Evolutionary conservation across 1,140 invertebrate species (phyloP), one percentile per base, ranked within the genome.

Genomic region (Telenomus remus): DNA sequence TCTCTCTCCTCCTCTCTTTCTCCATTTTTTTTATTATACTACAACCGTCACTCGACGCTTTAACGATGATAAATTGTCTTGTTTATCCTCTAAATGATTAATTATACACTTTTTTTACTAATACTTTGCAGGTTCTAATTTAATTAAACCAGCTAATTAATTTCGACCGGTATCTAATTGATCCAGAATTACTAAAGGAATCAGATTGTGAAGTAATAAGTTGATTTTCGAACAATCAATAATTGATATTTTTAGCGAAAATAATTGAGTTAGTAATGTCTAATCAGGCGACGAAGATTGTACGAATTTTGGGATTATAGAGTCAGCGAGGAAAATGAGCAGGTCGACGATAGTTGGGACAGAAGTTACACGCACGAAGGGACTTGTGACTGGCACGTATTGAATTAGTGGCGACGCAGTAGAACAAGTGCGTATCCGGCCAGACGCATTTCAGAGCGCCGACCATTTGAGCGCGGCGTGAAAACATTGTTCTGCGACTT

Each of bases 351-450:
- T 68, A 65, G 48, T 60, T 65, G 12, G 59, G 16, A 53, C 50
- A 43, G 49, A 49, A 72, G 65, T 69, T 73, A 64, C 60, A 73
- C 70, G 76, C 64, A 65, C 69, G 60, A 48, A 27, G 39, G 37
- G 43, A 1, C 48, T 55, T 47, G 54, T 73, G 76, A 78, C 61
- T 78, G 76, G 69, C 76, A 34, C 70, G 51, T 57, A 65, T 65
- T 61, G 70, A 78, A 78, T 78, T 78, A 73, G 60, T 73, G 51
- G 27, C 64, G 69, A 73, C 69, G 75, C 78, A 79, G 78, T 79
- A 79, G 78, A 76, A 79, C 74, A 79, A 76, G 78, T 79, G 73
- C 73, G 78, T 79, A 74, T 79, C 73, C 69, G 73, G 64, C 57
- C 69, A 73, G 75, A 72, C 74, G 56, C 48, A 55, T 59, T 69